Evolutionary conservation across 1,140 invertebrate species (phyloP), one percentile per base, ranked within the genome.

Genomic region (Oncopeltus fasciatus): DNA sequence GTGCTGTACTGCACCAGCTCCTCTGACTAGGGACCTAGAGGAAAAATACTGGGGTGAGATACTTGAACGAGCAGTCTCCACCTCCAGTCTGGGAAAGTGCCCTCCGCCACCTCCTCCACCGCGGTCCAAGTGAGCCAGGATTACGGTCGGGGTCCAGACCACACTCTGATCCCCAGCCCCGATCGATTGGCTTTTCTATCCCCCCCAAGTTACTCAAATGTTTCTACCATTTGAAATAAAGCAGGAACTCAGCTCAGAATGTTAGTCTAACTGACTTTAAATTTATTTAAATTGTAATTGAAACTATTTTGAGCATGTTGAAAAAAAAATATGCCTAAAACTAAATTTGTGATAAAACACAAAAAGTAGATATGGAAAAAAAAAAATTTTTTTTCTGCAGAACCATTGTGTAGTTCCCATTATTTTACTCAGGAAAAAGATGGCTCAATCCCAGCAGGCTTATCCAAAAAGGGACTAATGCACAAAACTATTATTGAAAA

Each of bases 11-110:
- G 43, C 33, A 2, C 56, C 64, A 16, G 18, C 33, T 9, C 58
- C 61, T 27, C 43, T 43, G 24, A 51, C 70, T 67, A 79, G 79
- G 43, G 82, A 84, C 68, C 77, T 83, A 58, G 83, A 85, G 68
- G 84, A 86, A 70, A 85, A 85, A 72, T 84, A 85, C 69, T 86
- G 84, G 84, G 84, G 84, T 27, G 83, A 85, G 74, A 85, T 86
- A 65, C 72, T 86, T 29, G 84, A 86, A 70, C 74, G 84, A 14
- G 85, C 83, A 1, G 79, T 85, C 11, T 84, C 83, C 29, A 83
- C 72, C 85, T 14, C 83, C 83, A 69, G 80, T 79, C 27, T 76
- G 84, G 60, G 82, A 83, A 60, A 84, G 76, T 43, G 70, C 61
- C 66, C 66, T 49, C 66, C 66, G 2, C 66, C 66, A 26, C 64